Base-by-base conservation (phyloP, 2,113 vertebrate genomes). In the Leptodactylus fuscus region DNA sequence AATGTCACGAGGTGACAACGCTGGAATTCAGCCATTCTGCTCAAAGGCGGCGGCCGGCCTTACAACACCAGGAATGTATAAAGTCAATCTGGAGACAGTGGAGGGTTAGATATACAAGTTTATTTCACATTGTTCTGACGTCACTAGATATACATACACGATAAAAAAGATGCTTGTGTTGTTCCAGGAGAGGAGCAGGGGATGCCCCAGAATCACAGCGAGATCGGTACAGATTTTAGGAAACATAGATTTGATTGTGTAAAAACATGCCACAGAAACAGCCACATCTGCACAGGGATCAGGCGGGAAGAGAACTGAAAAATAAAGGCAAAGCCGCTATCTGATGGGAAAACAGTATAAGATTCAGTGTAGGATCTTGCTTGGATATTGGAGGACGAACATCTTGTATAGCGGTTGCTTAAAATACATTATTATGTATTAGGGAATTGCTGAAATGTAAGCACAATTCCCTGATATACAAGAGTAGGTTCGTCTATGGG, bases 261-360 rank as follows among this genome's bases (percentile, higher is more conserved):
- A 85, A 85, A 74, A 85, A 85, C 83, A 86, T 86, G 84, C 84
- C 67, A 86, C 62, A 70, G 32, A 80, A 41, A 79, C 46, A 76
- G 58, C 81, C 67, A 84, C 69, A 5, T 85, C 76, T 73, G 49
- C 49, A 80, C 83, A 80, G 65, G 84, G 83, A 29, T 29, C 60
- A 79, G 27, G 48, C 65, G 38, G 51, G 53, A 38, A 74, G 48
- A 87, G 16, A 65, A 77, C 67, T 13, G 22, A 29, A 15, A 67
- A 70, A 24, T 27, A 38, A 55, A 48, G 11, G n/a, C 46, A 51
- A 44, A 67, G 55, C 44, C 10, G 49, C 18, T 0, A 44, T 27
- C 44, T 38, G 58, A 60, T 11, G 8, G 51, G 36, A 58, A 55
- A 27, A 83, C 10, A 20, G 65, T 36, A 44, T 4, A 27, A n/a